A percentile compares a stretch with the other conserved stretches of the same genome.
Conservation (phyloP, 2,113 vertebrate genomes). For the Carettochelys insculpta region DNA sequence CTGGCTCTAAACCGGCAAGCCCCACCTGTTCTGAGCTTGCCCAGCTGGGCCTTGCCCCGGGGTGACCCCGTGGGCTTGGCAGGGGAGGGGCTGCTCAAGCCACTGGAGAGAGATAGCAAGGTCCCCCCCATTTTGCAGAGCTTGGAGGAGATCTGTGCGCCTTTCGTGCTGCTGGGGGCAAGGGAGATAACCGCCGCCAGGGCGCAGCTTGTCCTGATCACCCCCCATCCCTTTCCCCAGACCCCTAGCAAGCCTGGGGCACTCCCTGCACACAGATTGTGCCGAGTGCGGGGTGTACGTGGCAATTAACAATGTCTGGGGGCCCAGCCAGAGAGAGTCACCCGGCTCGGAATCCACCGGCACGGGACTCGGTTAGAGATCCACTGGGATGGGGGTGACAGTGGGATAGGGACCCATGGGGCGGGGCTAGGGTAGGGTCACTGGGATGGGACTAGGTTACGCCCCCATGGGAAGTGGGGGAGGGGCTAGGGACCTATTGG, state of each 20-base stretch:
- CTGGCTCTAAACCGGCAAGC: not conserved
- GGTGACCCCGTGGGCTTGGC: accelerated
- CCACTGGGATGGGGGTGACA: too few relatives aligned
- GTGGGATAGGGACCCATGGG: too few relatives aligned
- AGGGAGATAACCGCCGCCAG: not conserved
- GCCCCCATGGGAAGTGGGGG: too few relatives aligned
- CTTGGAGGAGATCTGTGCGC: not conserved
- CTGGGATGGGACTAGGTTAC: too few relatives aligned
- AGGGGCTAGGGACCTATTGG: not conserved
- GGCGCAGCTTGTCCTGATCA: not conserved
- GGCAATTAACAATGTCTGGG: too few relatives aligned
- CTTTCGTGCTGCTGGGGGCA: not conserved
- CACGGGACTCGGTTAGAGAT: too few relatives aligned
- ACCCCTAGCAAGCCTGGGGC: not conserved
- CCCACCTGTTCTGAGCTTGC: not conserved
- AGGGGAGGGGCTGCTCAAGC: not conserved
- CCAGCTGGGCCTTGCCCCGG: not conserved
- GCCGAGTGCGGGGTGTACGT: not conserved
- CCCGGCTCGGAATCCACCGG: too few relatives aligned
- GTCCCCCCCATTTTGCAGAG: not conserved
- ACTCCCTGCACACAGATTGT: not conserved
- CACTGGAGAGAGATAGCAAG: slow-evolving; percentile 16
- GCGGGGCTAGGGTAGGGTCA: too few relatives aligned
- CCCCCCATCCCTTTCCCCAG: not conserved
- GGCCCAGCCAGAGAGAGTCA: slow-evolving; percentile 13